Percentiles rank a stretch among this genome's conserved stretches.
Conservation (phyloP, 2,113 vertebrate species). For the Ciconia boyciana region DNA sequence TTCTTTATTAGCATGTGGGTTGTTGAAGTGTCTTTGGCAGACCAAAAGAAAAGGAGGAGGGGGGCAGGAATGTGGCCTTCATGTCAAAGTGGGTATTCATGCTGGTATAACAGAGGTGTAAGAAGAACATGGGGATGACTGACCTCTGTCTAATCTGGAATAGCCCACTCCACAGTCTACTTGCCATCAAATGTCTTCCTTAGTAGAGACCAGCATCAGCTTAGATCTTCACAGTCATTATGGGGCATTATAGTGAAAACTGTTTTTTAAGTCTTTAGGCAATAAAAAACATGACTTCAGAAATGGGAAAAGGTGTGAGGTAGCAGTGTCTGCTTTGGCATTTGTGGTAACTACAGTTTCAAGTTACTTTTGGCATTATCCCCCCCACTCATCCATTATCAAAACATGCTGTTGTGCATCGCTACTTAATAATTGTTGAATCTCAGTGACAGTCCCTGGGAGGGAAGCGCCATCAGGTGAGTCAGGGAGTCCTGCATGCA, state of each 20-base stretch:
- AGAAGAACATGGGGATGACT: neutral
- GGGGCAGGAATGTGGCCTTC: neutral
- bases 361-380: neutral
- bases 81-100: neutral
- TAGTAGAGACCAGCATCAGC: neutral
- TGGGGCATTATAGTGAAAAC: neutral
- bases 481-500: neutral
- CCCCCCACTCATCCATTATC: neutral
- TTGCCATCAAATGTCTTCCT: neutral
- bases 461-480: neutral
- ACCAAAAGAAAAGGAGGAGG: neutral
- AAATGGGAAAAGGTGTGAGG: neutral
- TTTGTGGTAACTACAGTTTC: neutral
- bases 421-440: neutral
- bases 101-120: neutral
- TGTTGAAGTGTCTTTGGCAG: neutral
- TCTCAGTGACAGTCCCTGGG: neutral
- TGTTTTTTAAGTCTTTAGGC: neutral
- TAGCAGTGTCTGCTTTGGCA: neutral
- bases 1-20: neutral
- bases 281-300: neutral
- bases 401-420: neutral
- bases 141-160: neutral
- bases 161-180: neutral
- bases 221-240: neutral